Evolutionary conservation across 92 coral and sea anemone species (phyloP).

Genomic region (Pocillopora grandis): DNA sequence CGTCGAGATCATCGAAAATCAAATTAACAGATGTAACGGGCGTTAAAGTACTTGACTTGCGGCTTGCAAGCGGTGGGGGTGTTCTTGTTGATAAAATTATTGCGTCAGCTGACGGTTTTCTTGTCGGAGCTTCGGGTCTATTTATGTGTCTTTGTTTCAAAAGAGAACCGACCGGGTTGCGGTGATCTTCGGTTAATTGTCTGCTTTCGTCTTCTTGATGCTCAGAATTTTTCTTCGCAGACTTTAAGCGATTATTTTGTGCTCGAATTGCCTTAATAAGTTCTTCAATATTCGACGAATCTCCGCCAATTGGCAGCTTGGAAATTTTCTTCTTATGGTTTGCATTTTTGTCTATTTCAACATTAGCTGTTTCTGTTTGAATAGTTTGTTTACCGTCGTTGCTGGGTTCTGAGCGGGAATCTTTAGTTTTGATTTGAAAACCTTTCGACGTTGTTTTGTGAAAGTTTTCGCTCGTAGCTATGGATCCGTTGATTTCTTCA

Average conservation of each 20-base stretch:
- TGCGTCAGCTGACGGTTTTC: conserved; percentile 21
- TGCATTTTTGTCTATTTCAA: conserved; percentile 49
- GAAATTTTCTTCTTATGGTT: conserved; percentile 27
- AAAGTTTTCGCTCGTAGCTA: not conserved
- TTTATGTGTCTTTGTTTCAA: not conserved
- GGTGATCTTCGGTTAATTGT: not conserved
- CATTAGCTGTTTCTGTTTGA: conserved; percentile 41
- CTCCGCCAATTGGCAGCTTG: conserved; percentile 26
- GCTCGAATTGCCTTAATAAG: conserved; percentile 56
- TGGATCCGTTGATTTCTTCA: conserved; percentile 12
- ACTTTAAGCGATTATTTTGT: conserved; percentile 37
- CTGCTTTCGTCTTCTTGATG: not conserved
- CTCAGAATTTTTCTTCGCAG: not conserved
- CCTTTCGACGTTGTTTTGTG: conserved; percentile 16
- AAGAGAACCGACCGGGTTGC: not conserved
- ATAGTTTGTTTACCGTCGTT: conserved; percentile 23
- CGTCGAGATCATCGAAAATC: conserved; percentile 67
- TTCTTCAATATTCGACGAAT: conserved; percentile 50
- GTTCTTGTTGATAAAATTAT: conserved; percentile 29
- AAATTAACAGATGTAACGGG: conserved; percentile 74
- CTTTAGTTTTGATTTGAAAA: conserved; percentile 18
- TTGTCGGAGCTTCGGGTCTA: not conserved
- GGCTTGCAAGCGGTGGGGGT: conserved; percentile 20
- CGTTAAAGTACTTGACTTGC: conserved; percentile 59
- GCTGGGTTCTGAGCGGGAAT: conserved; percentile 28